Evolutionary conservation across 2,888 invertebrate genomes (phyloP).

Genomic region (Polydrusus pterygomalis): DNA sequence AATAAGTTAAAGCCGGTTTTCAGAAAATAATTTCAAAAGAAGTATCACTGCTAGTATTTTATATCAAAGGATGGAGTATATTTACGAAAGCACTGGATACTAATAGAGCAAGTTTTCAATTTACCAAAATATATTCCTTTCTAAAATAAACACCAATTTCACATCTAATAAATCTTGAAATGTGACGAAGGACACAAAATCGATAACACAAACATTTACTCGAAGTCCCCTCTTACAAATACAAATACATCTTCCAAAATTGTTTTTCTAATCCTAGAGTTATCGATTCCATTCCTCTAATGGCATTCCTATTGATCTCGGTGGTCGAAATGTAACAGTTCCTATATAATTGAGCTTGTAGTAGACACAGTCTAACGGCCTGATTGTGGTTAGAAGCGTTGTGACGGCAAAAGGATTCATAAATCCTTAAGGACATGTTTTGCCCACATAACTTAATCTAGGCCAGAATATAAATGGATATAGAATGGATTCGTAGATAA

Average conservation of each 20-base stretch:
- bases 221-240: conserved; percentile 20
- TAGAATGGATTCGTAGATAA: no score
- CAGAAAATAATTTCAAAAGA: no score
- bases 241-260: conserved; percentile 24
- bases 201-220: conserved; percentile 33
- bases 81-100: no score
- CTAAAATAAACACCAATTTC: conserved; percentile 16
- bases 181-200: conserved; percentile 22
- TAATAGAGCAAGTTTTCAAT: not conserved
- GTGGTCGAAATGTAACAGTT: conserved; percentile 7
- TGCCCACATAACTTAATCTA: not conserved
- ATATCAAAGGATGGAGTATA: no score
- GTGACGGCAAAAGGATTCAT: not conserved
- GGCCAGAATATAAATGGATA: no score
- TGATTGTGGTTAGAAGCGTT: conserved; percentile 1
- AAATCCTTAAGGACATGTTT: conserved; percentile 7
- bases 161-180: conserved; percentile 26
- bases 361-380: not conserved
- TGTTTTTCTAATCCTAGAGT: conserved; percentile 19
- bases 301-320: conserved; percentile 18
- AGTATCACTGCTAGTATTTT: no score
- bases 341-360: not conserved
- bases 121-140: not conserved
- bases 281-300: conserved; percentile 29
- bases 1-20: no score